Evolutionary conservation across 2,797 vertebrate genomes (phyloP).

Genomic region (Calcarius lapponicus): DNA sequence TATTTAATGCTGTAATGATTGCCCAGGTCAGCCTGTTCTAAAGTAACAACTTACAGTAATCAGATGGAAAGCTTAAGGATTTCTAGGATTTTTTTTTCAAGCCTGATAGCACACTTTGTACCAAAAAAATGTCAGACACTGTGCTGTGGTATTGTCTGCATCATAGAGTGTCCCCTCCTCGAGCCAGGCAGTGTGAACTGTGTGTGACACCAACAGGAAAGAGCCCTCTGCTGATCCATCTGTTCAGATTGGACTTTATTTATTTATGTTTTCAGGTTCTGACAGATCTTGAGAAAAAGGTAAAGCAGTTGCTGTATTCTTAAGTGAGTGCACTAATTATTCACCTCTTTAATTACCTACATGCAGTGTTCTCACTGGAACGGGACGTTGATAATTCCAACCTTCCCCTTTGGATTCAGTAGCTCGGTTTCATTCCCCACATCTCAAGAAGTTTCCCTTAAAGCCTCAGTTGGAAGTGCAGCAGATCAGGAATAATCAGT

Average conservation of each 20-base stretch:
- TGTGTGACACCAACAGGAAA: conserved; percentile 48
- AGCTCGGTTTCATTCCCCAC: conserved; percentile 22
- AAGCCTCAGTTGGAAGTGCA: conserved; percentile 55
- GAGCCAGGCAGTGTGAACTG: conserved; percentile 42
- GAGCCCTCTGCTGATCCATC: conserved; percentile 43
- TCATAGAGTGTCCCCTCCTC: conserved; percentile 59
- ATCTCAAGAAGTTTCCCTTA: conserved; percentile 23
- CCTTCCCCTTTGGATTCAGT: conserved; percentile 3
- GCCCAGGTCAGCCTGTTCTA: conserved; percentile 66
- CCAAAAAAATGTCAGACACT: conserved; percentile 78
- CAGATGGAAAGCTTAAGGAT: conserved; percentile 59
- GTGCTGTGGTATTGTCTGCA: conserved; percentile 69
- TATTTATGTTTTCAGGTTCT: conserved; percentile 74
- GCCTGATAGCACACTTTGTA: conserved; percentile 73
- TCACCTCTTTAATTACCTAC: conserved; percentile 29
- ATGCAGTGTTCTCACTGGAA: conserved; percentile 62
- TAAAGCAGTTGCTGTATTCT: conserved; percentile 70
- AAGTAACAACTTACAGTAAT: conserved; percentile 29
- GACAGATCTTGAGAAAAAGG: conserved; percentile 69
- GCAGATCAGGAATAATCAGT: not conserved
- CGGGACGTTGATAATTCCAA: not conserved
- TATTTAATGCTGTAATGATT: conserved; percentile 58
- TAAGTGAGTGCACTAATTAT: conserved; percentile 60
- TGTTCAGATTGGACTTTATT: conserved; percentile 68
- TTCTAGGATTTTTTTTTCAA: conserved; percentile 28